Evolutionary conservation across 1,140 invertebrate species (phyloP).

Genomic region (Parasteatoda tepidariorum): DNA sequence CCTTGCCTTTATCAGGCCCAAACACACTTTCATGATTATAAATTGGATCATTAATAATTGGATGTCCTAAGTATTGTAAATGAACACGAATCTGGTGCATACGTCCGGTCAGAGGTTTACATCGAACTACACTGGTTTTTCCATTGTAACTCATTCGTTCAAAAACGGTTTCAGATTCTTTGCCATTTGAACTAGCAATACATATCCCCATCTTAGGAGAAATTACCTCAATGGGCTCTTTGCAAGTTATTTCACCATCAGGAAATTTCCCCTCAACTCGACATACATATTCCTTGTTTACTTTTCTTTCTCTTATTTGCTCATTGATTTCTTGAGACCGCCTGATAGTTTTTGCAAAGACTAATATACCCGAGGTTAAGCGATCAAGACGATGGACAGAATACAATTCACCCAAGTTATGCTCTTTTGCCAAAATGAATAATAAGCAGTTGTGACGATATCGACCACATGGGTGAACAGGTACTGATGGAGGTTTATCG

Average conservation of each 20-base stretch:
- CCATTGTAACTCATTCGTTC: slow-evolving; percentile 85
- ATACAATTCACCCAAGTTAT: slow-evolving; percentile 71
- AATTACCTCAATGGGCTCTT: slow-evolving; percentile 92
- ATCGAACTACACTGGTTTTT: slow-evolving; percentile 91
- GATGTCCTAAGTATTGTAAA: slow-evolving; percentile 95
- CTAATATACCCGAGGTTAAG: slow-evolving; percentile 79
- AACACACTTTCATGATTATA: slow-evolving; percentile 87
- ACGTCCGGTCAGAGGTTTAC: slow-evolving; percentile 90
- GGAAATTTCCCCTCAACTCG: slow-evolving; percentile 97
- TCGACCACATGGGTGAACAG: slow-evolving; percentile 95
- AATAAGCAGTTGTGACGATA: slow-evolving; percentile 97
- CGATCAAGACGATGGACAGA: slow-evolving; percentile 73
- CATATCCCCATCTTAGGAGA: slow-evolving; percentile 96
- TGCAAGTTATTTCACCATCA: slow-evolving; percentile 83
- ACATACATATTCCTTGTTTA: slow-evolving; percentile 97
- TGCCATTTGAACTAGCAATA: slow-evolving; percentile 87
- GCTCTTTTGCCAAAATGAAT: slow-evolving; percentile 96
- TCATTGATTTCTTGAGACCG: slow-evolving; percentile 93
- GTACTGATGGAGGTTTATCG: slow-evolving; percentile 99
- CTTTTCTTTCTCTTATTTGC: slow-evolving; percentile 89
- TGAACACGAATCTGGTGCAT: slow-evolving; percentile 99
- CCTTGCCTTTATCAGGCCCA: slow-evolving; percentile 90
- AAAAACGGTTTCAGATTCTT: slow-evolving; percentile 91
- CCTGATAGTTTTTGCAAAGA: slow-evolving; percentile 92
- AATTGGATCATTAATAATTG: slow-evolving; percentile 95